These are phyloP conservation scores for Fistularia commersonii DNA, from an alignment of 2,797 vertebrate genomes.

Conservation along the genomic window DNA sequence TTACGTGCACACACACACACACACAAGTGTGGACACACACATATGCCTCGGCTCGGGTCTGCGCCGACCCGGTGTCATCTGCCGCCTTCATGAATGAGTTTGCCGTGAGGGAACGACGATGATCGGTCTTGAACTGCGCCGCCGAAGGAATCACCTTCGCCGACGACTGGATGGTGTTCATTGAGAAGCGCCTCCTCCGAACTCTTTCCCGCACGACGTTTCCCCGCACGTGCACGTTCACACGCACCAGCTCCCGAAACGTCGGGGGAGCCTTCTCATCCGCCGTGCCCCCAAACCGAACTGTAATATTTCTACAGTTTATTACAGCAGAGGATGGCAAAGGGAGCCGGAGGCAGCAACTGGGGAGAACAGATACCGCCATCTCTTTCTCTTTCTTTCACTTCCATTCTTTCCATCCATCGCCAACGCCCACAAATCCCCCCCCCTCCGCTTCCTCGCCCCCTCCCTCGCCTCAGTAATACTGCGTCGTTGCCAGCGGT, in stretches of 20 bases:
- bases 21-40: slow-evolving; percentile 5
- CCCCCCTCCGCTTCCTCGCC: slow-evolving; percentile 1
- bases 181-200: too few species aligned
- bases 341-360: slow-evolving; percentile 62
- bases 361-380: slow-evolving; percentile 62
- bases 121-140: slow-evolving; percentile 39
- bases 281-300: slow-evolving; percentile 54
- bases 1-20: slow-evolving; percentile 5
- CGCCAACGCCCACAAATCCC: slow-evolving; percentile 6
- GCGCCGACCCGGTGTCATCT: not conserved
- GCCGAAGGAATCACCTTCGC: slow-evolving; percentile 20
- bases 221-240: too few species aligned
- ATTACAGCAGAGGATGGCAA: slow-evolving; percentile 48
- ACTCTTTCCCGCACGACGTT: too few species aligned
- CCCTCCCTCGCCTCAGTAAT: slow-evolving; percentile 30
- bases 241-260: slow-evolving; percentile 38
- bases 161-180: not conserved
- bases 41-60: too few species aligned
- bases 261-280: slow-evolving; percentile 57
- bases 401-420: slow-evolving; percentile 23
- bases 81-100: slow-evolving; percentile 17
- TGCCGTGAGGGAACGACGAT: not conserved
- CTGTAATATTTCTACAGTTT: slow-evolving; percentile 66
- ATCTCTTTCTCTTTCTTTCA: slow-evolving; percentile 20
- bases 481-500: slow-evolving; percentile 64